These are phyloP conservation scores for Bedellia somnulentella DNA, from an alignment of 2,888 invertebrate species.

Conservation along the genomic window DNA sequence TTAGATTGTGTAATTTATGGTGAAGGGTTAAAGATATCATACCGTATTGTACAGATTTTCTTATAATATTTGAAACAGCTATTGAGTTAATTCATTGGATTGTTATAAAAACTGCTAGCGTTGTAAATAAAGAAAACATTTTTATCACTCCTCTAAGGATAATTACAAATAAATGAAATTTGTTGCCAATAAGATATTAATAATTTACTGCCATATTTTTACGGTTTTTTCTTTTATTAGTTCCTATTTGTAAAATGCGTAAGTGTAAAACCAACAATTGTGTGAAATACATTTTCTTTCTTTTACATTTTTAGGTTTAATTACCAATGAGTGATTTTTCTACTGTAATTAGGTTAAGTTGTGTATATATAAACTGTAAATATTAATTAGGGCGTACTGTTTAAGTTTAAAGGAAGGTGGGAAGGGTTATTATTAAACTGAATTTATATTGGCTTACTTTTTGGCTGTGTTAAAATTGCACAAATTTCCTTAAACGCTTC, in stretches of 20 bases:
- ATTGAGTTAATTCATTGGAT: not conserved
- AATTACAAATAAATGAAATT: not conserved
- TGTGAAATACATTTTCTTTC: too few species aligned
- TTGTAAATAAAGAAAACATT: conserved; percentile 12
- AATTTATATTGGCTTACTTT: too few species aligned
- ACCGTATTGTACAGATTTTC: not conserved
- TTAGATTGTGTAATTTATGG: conserved; percentile 48
- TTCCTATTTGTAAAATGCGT: not conserved
- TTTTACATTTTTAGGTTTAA: too few species aligned
- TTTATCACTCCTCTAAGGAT: not conserved
- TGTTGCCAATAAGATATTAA: not conserved
- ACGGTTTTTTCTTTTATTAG: not conserved
- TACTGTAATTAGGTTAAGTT: too few species aligned
- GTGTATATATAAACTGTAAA: too few species aligned
- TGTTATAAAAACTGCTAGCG: not conserved
- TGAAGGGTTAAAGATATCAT: conserved; percentile 24
- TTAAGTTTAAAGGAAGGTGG: too few species aligned
- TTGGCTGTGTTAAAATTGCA: too few species aligned
- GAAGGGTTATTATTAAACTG: too few species aligned
- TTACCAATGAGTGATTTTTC: too few species aligned
- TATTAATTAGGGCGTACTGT: too few species aligned
- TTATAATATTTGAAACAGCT: not conserved
- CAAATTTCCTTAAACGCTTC: too few species aligned
- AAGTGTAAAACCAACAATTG: too few species aligned
- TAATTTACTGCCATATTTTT: not conserved